Conservation (phyloP, 2,888 invertebrate genomes). For the Cetonia aurata region DNA sequence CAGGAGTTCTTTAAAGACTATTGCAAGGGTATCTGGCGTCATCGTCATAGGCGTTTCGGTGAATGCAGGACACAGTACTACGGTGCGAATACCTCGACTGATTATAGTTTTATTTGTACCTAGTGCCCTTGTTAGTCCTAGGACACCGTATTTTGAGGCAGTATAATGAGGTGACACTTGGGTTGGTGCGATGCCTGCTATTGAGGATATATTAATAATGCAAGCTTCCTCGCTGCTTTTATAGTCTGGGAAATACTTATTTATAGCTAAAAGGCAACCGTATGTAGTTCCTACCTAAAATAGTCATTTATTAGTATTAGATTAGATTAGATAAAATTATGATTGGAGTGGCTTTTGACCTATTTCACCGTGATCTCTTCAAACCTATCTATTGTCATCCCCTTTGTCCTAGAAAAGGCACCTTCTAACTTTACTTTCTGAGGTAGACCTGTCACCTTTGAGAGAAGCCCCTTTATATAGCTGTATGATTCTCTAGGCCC, state of each 20-base stretch:
- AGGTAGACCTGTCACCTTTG: too few species aligned
- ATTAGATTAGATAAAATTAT: too few species aligned
- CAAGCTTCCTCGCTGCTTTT: constrained; percentile 8
- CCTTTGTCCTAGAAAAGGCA: too few species aligned
- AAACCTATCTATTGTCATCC: too few species aligned
- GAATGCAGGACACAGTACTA: not conserved
- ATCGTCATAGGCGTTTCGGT: not conserved
- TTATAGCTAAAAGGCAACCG: constrained; percentile 22
- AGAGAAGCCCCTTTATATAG: too few species aligned
- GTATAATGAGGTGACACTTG: not conserved
- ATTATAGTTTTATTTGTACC: not conserved
- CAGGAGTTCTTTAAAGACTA: not conserved
- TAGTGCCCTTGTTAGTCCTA: not conserved
- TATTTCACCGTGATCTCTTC: too few species aligned
- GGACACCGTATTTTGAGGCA: not conserved
- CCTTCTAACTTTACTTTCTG: too few species aligned
- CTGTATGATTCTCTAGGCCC: too few species aligned
- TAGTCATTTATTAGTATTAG: not conserved
- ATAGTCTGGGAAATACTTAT: constrained; percentile 32
- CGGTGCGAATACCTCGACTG: not conserved
- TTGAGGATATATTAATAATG: constrained; percentile 27
- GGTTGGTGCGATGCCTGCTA: not conserved
- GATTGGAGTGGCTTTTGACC: too few species aligned
- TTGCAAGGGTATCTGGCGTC: not conserved
- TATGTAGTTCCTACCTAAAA: constrained; percentile 18